phyloP scores from a whole-genome alignment of 2,888 invertebrate genomes.

The Allophyes oxyacanthae region DNA sequence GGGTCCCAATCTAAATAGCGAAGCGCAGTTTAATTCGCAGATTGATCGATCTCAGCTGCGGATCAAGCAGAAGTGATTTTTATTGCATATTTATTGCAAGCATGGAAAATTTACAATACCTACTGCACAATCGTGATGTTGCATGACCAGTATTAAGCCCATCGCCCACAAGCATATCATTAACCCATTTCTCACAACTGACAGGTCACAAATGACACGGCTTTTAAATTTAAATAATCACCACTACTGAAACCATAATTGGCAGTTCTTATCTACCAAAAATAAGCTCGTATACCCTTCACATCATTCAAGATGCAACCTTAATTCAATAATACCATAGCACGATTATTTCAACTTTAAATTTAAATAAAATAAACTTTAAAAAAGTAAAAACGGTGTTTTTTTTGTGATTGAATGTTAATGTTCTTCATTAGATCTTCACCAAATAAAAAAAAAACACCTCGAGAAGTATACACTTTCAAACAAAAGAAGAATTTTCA shows the following conservation, averaged over 20 bases:
- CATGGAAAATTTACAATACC: background rate
- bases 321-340: constrained; percentile 44
- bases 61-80: too few species aligned
- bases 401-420: too few species aligned
- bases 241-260: constrained; percentile 43
- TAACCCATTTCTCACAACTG: constrained; percentile 37
- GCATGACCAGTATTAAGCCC: constrained; percentile 3
- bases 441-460: too few species aligned
- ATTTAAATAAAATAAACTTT: too few species aligned
- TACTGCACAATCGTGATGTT: constrained; percentile 10
- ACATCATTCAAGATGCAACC: constrained; percentile 39
- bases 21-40: too few species aligned
- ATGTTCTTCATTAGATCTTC: too few species aligned
- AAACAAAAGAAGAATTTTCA: too few species aligned
- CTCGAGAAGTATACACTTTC: too few species aligned
- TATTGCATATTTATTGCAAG: too few species aligned
- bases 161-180: constrained; percentile 25
- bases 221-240: constrained; percentile 48
- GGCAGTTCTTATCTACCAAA: constrained; percentile 40
- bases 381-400: too few species aligned
- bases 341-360: constrained; percentile 21
- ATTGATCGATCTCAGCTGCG: too few species aligned
- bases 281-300: constrained; percentile 36
- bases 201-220: constrained; percentile 49
- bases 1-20: too few species aligned